Base-by-base conservation (phyloP, 2,113 vertebrate species). In the Percopsis transmontana region DNA sequence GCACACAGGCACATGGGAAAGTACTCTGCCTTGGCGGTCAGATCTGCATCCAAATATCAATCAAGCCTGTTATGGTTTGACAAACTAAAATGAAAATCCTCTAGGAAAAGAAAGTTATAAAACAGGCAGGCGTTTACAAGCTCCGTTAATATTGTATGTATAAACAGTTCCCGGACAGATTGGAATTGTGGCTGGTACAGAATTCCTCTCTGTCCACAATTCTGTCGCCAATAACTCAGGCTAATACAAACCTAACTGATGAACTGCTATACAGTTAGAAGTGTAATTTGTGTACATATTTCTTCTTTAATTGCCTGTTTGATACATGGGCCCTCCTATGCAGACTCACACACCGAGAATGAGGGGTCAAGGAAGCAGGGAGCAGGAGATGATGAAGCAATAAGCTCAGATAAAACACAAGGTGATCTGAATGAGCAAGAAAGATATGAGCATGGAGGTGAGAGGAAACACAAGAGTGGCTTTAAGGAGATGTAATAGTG, bases 231-330 rank as follows among this genome's bases (percentile, higher is more conserved):
- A 66, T 61, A 81, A 42, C 13, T 38, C 54, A 56, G 0, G 0
- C 44, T 66, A 70, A 70, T 12, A 6, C 70, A 57, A 48, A 78
- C 23, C 8, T 58, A 59, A 66, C 10, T 68, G 54, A 72, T 73
- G 73, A 11, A 75, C 60, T 66, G 57, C 57, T 62, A 71, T 67
- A 38, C 45, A 67, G 48, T 60, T 56, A 52, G 67, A 60, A 40
- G 48, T 40, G 53, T 53, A 64, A 50, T 69, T 62, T 71, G 33
- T 63, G 16, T 52, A 10, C 42, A n/a, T 62, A 53, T 58, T 58
- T 70, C 44, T 74, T 74, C 10, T 76, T 76, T 77, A 64, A 83
- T 68, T 45, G 47, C 24, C 58, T 60, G 62, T 52, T 76, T 82
- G 65, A 82, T 64, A 20, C 27, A 79, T 66, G 62, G 55, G 27